Evolutionary conservation across 2,113 vertebrate species (phyloP).

Genomic region (Ophthalmolycus amberensis): DNA sequence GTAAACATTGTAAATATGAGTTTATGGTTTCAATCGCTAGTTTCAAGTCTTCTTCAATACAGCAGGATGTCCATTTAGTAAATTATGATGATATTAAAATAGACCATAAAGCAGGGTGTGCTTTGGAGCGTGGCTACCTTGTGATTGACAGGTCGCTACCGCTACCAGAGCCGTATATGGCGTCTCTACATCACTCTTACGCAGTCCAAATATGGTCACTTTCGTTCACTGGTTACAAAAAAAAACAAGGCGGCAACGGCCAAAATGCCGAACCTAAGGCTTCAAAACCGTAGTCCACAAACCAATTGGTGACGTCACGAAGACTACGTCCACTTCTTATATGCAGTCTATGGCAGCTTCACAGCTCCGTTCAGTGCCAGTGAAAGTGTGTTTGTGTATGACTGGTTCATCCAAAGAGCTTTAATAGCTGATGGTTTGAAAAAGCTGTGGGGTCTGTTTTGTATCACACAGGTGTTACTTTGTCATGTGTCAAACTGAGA

Average conservation of each 20-base stretch:
- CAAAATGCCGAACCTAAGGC: background rate
- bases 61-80: no score
- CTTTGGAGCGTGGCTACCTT: no score
- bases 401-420: slow-evolving; percentile 31
- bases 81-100: no score
- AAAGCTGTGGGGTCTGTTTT: slow-evolving; percentile 54
- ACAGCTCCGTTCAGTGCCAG: background rate
- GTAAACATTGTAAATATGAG: no score
- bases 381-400: slow-evolving; percentile 14
- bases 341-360: background rate
- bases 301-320: background rate
- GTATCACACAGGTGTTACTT: slow-evolving; percentile 65
- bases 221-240: background rate
- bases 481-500: slow-evolving; percentile 71
- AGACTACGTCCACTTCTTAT: background rate
- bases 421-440: slow-evolving; percentile 26
- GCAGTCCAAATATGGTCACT: no score
- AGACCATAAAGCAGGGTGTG: no score
- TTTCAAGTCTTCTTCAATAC: no score
- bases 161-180: background rate
- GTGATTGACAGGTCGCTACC: no score
- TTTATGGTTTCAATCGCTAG: no score
- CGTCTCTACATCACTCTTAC: background rate
- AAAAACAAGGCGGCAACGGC: background rate
- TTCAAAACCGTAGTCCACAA: background rate